A percentile compares a stretch with the other conserved stretches of the same genome.
Evolutionary conservation across 2,113 vertebrate genomes (phyloP).

Genomic region (Rhynchomys soricoides): DNA sequence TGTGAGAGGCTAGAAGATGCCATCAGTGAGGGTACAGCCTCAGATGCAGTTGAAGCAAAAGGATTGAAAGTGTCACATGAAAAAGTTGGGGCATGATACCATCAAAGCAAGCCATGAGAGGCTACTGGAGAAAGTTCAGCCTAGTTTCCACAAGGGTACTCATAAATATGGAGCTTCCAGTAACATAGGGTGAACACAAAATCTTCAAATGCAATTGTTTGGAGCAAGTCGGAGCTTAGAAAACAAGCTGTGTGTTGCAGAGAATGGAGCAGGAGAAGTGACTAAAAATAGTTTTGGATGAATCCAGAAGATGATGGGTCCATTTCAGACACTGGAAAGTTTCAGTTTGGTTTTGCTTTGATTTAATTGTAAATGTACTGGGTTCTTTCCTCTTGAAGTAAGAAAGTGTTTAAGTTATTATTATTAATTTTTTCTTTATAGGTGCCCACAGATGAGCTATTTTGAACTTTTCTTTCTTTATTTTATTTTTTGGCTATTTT

Average conservation of each 20-base stretch:
- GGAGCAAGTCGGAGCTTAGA: background rate
- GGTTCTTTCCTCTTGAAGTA: background rate
- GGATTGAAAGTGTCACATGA: background rate
- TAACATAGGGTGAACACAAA: background rate
- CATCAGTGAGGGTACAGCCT: background rate
- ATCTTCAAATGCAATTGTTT: accelerated
- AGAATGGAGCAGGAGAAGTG: background rate
- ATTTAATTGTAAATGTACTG: background rate
- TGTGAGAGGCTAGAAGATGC: background rate
- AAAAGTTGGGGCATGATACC: background rate
- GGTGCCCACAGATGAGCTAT: background rate
- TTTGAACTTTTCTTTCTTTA: background rate
- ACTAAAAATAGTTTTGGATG: background rate
- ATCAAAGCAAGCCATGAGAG: background rate
- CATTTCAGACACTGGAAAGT: background rate
- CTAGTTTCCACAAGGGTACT: background rate
- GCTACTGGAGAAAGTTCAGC: background rate
- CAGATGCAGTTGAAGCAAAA: background rate
- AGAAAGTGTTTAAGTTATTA: background rate
- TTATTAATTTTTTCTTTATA: background rate
- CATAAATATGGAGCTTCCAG: background rate
- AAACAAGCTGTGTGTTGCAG: background rate
- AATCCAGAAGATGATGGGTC: background rate
- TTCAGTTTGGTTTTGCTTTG: background rate
- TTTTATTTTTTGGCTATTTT: too few relatives aligned